Evolutionary conservation across 2,888 invertebrate species (phyloP).

Genomic region (Pycnomerus fuliginosus): DNA sequence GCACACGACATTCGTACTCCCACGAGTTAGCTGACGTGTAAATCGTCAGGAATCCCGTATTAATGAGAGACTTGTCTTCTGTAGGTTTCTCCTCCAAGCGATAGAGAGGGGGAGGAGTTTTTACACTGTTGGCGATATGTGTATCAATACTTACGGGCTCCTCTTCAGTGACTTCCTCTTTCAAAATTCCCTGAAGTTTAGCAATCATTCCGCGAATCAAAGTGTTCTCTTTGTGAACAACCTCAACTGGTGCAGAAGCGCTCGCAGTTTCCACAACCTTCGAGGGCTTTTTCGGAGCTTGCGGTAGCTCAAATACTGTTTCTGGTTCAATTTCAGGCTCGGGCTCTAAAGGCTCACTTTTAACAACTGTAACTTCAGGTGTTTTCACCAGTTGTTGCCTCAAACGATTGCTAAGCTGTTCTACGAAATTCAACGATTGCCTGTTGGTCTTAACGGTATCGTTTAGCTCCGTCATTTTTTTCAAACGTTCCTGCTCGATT

Average conservation of each 20-base stretch:
- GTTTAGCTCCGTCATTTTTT: slow-evolving; percentile 56
- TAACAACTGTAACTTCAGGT: slow-evolving; percentile 9
- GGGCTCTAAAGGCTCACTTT: slow-evolving; percentile 14
- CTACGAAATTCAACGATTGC: slow-evolving; percentile 40
- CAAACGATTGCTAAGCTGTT: slow-evolving; percentile 39
- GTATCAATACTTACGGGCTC: slow-evolving; percentile 36
- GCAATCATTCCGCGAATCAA: slow-evolving; percentile 24
- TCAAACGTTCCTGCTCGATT: slow-evolving; percentile 54
- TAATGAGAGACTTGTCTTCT: slow-evolving; percentile 6
- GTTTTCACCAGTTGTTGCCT: slow-evolving; percentile 24
- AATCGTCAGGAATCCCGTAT: slow-evolving; percentile 34
- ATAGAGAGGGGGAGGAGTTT: not conserved
- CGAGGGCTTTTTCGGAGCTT: slow-evolving; percentile 26
- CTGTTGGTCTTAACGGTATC: slow-evolving; percentile 41
- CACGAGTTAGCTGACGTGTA: slow-evolving; percentile 24
- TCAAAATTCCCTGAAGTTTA: slow-evolving; percentile 37
- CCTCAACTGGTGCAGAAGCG: slow-evolving; percentile 2
- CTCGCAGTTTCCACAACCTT: slow-evolving; percentile 5
- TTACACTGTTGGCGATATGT: slow-evolving; percentile 25
- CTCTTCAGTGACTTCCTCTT: slow-evolving; percentile 19
- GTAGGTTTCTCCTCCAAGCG: not conserved
- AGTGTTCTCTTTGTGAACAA: slow-evolving; percentile 11
- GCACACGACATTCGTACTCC: slow-evolving; percentile 42
- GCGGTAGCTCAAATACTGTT: slow-evolving; percentile 7
- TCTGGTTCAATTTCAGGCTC: slow-evolving; percentile 10